phyloP scores from a whole-genome alignment of 2,113 vertebrate genomes.

The Chrysemys picta region DNA sequence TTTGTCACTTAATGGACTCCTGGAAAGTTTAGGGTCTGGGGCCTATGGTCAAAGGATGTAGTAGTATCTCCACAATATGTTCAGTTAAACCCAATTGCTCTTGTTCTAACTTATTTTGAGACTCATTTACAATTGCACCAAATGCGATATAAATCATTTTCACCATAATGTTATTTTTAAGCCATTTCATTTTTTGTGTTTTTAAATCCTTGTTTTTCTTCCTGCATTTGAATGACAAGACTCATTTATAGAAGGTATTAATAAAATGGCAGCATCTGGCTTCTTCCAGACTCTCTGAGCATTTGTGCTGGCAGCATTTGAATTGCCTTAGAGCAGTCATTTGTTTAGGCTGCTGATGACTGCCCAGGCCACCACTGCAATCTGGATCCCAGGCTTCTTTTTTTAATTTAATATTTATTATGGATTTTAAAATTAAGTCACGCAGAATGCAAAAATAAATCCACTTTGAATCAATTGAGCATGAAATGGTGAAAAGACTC shows the following conservation, averaged over 20 bases:
- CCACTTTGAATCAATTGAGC: not conserved
- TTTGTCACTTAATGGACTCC: not conserved
- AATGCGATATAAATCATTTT: not conserved
- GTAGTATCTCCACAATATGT: not conserved
- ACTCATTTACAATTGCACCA: not conserved
- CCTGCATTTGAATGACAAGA: conserved; percentile 43
- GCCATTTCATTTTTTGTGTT: not conserved
- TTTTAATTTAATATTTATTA: not conserved
- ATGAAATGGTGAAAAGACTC: not conserved
- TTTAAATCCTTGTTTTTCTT: conserved; percentile 50
- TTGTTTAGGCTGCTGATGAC: conserved; percentile 48
- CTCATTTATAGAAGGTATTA: conserved; percentile 16
- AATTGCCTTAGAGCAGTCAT: not conserved
- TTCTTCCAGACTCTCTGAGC: not conserved
- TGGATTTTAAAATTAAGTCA: not conserved
- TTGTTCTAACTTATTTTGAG: not conserved
- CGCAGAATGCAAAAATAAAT: not conserved
- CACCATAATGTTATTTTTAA: not conserved
- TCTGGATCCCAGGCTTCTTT: not conserved
- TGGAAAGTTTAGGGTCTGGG: not conserved
- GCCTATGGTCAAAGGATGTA: not conserved
- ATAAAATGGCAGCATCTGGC: conserved; percentile 61
- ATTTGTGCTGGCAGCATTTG: conserved; percentile 30
- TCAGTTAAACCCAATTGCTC: not conserved
- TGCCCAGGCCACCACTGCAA: conserved; percentile 22